Evolutionary conservation across 2,113 vertebrate species (phyloP), one percentile per base, ranked within the genome.

Genomic region (Machaerirhynchus nigripectus): DNA sequence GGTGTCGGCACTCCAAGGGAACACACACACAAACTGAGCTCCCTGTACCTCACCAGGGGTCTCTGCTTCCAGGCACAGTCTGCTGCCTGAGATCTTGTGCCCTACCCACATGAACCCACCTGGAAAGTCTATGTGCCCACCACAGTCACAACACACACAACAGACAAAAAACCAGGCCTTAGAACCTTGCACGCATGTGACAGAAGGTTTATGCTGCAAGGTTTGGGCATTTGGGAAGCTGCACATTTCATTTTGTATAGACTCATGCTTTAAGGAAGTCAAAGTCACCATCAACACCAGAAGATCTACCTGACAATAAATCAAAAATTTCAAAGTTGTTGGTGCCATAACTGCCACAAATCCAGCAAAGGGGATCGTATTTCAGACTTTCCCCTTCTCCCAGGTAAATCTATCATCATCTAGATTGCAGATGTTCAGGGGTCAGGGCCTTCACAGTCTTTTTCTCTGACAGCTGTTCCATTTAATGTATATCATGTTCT

Each of bases 311-410:
- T 2, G 3, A 16, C 19, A 75, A 53, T 20, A 77, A 76, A 60
- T 30, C 52, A 86, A 30, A 67, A 49, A 71, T 15, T 49, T 84
- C 28, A 2, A 84, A 68, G 39, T 11, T 78, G 18, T 20, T 39
- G 30, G 13, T 39, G 13, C 31, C 18, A 10, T 23, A 64, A 11
- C 33, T 39, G 24, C 28, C 55, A 59, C 5, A 42, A 74, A 78
- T 22, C 15, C 31, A 70, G 15, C 9, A 82, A 75, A 39, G 0
- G 1, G n/a, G n/a, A 71, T 26, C 0, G 0, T 23, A 33, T 16
- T 53, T 49, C 27, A 44, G 39, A 60, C 14, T 12, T 24, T 39
- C 4, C 3, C 13, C 30, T 71, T 64, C 53, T 64, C 20, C 28
- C 17, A 87, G 28, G 24, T 52, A 80, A 40, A 80, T 60, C 27